Evolutionary conservation across 2,113 vertebrate species (phyloP), one percentile per base, ranked within the genome.

Genomic region (Psilopsiagon aymara): DNA sequence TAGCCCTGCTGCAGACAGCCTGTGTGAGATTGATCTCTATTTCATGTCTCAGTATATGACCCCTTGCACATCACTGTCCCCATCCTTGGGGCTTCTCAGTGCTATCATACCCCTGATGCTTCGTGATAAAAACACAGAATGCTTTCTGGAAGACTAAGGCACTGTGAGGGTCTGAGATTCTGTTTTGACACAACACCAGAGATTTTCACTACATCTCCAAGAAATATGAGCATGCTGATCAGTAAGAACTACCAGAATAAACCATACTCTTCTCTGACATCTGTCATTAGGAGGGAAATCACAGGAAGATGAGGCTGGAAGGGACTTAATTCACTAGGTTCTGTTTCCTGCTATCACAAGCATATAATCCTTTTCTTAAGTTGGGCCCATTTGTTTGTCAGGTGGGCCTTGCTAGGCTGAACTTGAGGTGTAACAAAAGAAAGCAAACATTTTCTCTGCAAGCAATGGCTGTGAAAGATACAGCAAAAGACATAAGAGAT

Each of bases 281-380:
- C 59, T 60, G 60, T 80, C 90, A 63, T 51, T 89, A 83, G 46
- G 62, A 91, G 37, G 59, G 62, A 90, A 96, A 94, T 91, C 88
- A 75, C 46, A 82, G 59, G 52, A 68, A 75, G 55, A 47, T 31
- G 51, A 84, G 13, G 80, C 83, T 25, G 15, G 76, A 94, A 88
- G 60, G 68, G 73, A 78, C 51, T 86, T 86, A 74, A 84, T 71
- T 84, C 81, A 82, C 66, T 6, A 20, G 18, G 4, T 68, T 89
- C 69, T 89, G 29, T 76, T 92, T 91, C 83, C 86, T 88, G 86
- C 86, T 92, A 74, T 70, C 71, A 83, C 91, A 92, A 91, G 60
- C 60, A 94, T 25, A 47, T 47, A 91, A 95, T 71, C 80, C 74
- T 84, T 68, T 43, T 25, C 13, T 2, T 84, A 86, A 95, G n/a